Evolutionary conservation across 2,888 invertebrate genomes (phyloP), one percentile per base, ranked within the genome.

Genomic region (Nomada flava): DNA sequence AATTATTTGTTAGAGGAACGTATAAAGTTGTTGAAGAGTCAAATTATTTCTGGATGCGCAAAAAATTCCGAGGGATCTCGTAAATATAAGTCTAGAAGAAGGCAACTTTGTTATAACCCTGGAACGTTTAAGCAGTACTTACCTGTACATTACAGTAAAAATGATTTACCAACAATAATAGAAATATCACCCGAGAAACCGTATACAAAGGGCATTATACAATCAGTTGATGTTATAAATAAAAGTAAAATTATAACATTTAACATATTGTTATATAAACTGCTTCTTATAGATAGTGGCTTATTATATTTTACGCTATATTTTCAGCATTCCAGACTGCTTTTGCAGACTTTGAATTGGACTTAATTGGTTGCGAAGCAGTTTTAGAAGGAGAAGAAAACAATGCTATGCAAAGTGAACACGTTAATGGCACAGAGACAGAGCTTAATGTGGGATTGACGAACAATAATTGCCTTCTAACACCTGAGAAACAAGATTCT

Each of bases 341-440:
- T 13, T 89, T 93, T 26, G 85, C 91, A 36, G 93, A 94, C 76
- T 93, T 94, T 78, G 94, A 94, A 83, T 72, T 92, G n/a, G 92
- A 92, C n/a, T 84, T 94, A 18, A 91, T 94, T 23, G 86, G 92
- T 72, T 90, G 84, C 68, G 91, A 91, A 63, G 85, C 81, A 74
- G 85, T 84, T 65, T 85, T 82, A 20, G 60, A 76, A 23, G 47
- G 18, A 4, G 73, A 74, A 60, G 71, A 76, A 1, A 72, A 71
- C 36, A 72, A 53, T 11, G 59, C 59, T 15, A 62, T 62, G 9
- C 68, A 65, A 2, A 77, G 81, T 2, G 63, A 82, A 4, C 47
- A 26, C 15, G 64, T 80, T 1, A 62, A 64, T 36, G 85, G 81
- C 65, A 23, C 1, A 4, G 63, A 79, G 29, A 62, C 71, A 26